Base-by-base conservation (phyloP, 2,113 vertebrate species). In the Madoqua kirkii region DNA sequence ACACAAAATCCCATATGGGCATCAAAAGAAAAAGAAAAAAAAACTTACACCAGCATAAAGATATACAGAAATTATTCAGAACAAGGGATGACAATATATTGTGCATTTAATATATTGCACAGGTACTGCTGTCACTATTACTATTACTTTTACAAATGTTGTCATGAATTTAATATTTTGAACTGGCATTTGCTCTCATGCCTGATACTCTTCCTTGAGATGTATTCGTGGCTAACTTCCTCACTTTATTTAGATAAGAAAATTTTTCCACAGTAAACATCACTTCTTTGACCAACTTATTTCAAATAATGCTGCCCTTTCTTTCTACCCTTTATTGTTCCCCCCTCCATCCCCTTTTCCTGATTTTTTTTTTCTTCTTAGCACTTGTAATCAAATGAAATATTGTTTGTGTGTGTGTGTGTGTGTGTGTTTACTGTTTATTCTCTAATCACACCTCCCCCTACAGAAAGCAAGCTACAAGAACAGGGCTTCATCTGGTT, bases 281-380 rank as follows among this genome's bases (percentile, higher is more conserved):
- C 52, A 50, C 23, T 85, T 95, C 15, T 79, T 91, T 89, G 43
- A 89, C 43, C 16, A 93, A 54, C 1, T 13, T 92, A 25, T 64
- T 52, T 85, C 48, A 86, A 82, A 12, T 14, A 83, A 54, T 3
- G 5, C 4, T 76, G 3, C 17, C 55, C 43, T 60, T 0, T 91
- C 43, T 87, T 83, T 45, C 55, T 15, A 48, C 21, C 57, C 4
- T 78, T 81, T 36, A 50, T 33, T 67, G 7, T 5, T 92, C 23
- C 21, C 21, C 3, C 25, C 6, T 82, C n/a, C 6, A 27, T 86
- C n/a, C 1, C 17, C 85, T 94, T 62, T 40, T 50, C 13, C 52
- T 7, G 21, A 54, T 54, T 96, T 50, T 78, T 10, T 10, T 96
- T 95, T 95, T 36, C n/a, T 87, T 84, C 74, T 87, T 93, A 97